Evolutionary conservation across 2,113 vertebrate species (phyloP), one percentile per base, ranked within the genome.

Genomic region (Neomonachus schauinslandi): DNA sequence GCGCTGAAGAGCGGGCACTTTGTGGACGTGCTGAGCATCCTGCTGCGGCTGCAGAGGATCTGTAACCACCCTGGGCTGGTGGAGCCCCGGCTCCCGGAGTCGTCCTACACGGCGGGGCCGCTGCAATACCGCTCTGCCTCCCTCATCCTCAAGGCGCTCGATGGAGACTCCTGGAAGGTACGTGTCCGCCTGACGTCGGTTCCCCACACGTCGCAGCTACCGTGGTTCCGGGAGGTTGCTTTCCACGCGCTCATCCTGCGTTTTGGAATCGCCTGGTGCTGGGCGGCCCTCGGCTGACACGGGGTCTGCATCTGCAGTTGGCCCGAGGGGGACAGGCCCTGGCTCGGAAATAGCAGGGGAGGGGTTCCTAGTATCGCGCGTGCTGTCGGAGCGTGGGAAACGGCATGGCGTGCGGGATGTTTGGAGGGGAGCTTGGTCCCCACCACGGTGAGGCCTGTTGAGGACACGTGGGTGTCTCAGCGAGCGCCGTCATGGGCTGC

Each of bases 51-150:
- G 51, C 99, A 99, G 98, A 99, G 98, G 71, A 99, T 99, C 85
- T 99, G 99, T 97, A 99, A 99, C 96, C 99, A 99, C 94, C 99
- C 99, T 0, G 99, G 99, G 55, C 98, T 99, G 92, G 97, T 99
- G 31, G 99, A 98, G 33, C 98, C 99, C 16, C 97, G 99, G 95
- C 98, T 98, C 33, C 99, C 98, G 0, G 95, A 94, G 91, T 99
- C 99, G 36, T 99, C 99, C 8, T 99, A 98, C 63, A 98, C 98
- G 5, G 99, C 98, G 3, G 97, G 98, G 36, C 91, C 98, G 0
- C 98, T 99, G 80, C 97, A 98, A 81, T 99, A 99, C 89, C 97
- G 96, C 51, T 96, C 98, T 0, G 99, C 99, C 24, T 99, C 99
- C 3, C 96, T 99, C 22, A 95, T 99, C 82, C 98, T 99, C 51